phyloP scores from a whole-genome alignment of 2,113 vertebrate genomes.

The Ictidomys tridecemlineatus region DNA sequence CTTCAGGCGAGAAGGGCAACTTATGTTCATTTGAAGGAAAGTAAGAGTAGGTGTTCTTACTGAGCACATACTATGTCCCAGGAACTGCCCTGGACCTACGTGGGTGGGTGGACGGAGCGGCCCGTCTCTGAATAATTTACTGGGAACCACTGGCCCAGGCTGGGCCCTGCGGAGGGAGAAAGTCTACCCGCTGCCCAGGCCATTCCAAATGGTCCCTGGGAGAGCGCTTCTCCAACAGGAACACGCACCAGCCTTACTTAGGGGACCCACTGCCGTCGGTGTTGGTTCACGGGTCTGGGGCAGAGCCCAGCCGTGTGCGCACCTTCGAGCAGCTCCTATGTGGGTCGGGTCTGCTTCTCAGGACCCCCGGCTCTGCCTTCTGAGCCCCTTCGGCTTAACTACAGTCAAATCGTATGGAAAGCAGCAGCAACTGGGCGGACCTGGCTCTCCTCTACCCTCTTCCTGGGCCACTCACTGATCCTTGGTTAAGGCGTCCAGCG shows the following conservation, averaged over 20 bases:
- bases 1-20: not conserved
- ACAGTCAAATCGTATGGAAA: not conserved
- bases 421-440: not conserved
- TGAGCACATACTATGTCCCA: not conserved
- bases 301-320: too few species aligned
- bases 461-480: not conserved
- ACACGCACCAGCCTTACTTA: too few species aligned
- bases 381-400: not conserved
- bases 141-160: not conserved
- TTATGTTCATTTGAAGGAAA: not conserved
- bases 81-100: not conserved
- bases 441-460: not conserved
- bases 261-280: too few species aligned
- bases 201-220: not conserved
- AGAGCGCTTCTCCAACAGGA: not conserved
- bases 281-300: not conserved
- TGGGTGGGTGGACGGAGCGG: not conserved
- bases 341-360: not conserved
- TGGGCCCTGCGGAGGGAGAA: not conserved
- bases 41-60: too few species aligned
- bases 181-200: not conserved
- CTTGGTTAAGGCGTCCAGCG: not conserved
- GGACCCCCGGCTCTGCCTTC: too few species aligned
- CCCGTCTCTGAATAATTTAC: not conserved
- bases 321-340: too few species aligned